phyloP scores from a whole-genome alignment of 2,113 vertebrate species.

The Argyrosomus japonicus region DNA sequence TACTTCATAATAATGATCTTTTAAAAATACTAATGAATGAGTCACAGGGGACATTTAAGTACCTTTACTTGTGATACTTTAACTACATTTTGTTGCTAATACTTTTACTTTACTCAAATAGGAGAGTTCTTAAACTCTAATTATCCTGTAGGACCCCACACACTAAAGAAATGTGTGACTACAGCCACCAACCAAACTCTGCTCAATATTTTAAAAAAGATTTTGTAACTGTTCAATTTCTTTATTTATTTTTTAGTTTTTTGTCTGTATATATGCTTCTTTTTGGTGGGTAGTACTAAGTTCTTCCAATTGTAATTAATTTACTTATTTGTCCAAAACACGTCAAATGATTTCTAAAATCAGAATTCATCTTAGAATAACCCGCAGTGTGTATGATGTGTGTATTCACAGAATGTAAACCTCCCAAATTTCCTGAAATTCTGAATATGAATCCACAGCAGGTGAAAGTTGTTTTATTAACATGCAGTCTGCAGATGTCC shows the following conservation, averaged over 20 bases:
- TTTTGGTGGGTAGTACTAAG: neutral
- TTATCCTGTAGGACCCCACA: neutral
- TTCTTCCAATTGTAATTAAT: neutral
- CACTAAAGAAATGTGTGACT: neutral
- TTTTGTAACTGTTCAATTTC: too few relatives aligned
- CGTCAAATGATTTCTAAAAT: neutral
- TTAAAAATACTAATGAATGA: neutral
- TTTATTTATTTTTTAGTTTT: too few relatives aligned
- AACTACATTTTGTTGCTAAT: neutral
- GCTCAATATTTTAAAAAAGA: neutral
- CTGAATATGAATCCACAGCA: neutral
- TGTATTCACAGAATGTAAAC: neutral
- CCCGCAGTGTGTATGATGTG: neutral
- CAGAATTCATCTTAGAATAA: neutral
- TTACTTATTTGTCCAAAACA: neutral
- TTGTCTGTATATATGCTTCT: too few relatives aligned
- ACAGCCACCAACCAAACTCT: neutral
- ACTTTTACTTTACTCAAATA: neutral
- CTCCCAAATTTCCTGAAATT: neutral
- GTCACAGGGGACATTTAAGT: neutral
- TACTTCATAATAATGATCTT: neutral
- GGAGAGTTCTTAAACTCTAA: too few relatives aligned
- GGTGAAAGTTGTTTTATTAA: slow-evolving; percentile 1
- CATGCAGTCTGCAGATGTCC: neutral
- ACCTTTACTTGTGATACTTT: neutral